These are phyloP conservation scores for Pseudomyrmex dendroicus DNA, from an alignment of 1,140 invertebrate genomes.

Conservation along the genomic window DNA sequence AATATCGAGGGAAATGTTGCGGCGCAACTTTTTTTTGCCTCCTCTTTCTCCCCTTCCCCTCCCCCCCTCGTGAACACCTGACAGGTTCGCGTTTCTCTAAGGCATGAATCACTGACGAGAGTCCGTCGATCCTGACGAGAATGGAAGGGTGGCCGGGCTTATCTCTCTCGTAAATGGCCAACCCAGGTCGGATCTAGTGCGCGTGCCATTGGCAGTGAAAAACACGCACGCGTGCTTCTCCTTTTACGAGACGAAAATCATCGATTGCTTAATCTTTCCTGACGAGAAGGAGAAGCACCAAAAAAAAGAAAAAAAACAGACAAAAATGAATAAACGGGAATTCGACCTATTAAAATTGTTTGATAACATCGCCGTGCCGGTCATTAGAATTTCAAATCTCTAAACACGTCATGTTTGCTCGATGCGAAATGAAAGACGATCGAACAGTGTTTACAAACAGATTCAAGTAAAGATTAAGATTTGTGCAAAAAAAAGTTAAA, in stretches of 20 bases:
- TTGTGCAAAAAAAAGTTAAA: too few species aligned
- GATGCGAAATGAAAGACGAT: too few species aligned
- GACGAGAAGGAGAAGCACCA: conserved; percentile 59
- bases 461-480: too few species aligned
- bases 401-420: too few species aligned
- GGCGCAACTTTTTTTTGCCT: conserved; percentile 12
- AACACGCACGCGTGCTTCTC: conserved; percentile 82
- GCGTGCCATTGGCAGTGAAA: conserved; percentile 84
- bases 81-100: conserved; percentile 47
- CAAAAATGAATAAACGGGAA: neutral
- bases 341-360: conserved; percentile 62
- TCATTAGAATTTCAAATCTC: too few species aligned
- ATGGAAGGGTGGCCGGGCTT: conserved; percentile 40
- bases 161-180: conserved; percentile 69
- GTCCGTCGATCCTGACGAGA: conserved; percentile 24
- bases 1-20: conserved; percentile 33
- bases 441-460: too few species aligned
- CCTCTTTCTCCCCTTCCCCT: neutral
- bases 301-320: conserved; percentile 36
- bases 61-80: neutral
- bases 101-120: conserved; percentile 59
- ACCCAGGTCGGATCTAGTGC: conserved; percentile 61
- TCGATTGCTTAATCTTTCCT: conserved; percentile 82
- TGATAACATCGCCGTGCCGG: neutral
- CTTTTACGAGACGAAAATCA: conserved; percentile 81